phyloP scores from a whole-genome alignment of 2,113 vertebrate species.

The Pterocles gutturalis region DNA sequence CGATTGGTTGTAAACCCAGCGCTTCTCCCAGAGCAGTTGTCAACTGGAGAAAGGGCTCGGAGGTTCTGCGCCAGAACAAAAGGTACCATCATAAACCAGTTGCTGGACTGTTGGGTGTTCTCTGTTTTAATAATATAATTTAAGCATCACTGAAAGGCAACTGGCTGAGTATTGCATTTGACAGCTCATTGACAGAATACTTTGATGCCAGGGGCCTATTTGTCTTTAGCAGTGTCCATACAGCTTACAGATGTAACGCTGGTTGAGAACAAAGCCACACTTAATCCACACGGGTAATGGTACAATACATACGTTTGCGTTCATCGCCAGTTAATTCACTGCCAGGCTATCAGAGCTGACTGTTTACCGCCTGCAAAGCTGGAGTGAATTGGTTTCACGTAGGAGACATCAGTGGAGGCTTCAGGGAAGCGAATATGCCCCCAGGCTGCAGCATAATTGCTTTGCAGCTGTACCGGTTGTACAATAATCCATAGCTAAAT shows the following conservation, averaged over 20 bases:
- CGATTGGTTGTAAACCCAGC: conserved; percentile 82
- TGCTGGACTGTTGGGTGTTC: neutral
- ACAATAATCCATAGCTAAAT: neutral
- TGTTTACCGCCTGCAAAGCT: neutral
- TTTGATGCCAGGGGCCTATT: neutral
- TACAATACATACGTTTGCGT: fast-evolving
- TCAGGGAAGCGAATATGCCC: neutral
- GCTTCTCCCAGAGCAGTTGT: conserved; percentile 86
- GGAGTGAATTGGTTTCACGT: neutral
- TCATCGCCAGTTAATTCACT: neutral
- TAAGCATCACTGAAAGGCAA: neutral
- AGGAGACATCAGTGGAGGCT: neutral
- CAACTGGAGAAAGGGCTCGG: conserved; percentile 82
- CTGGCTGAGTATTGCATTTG: neutral
- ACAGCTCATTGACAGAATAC: neutral
- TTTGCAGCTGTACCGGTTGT: neutral
- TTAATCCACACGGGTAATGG: fast-evolving
- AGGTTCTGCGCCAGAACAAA: conserved; percentile 76
- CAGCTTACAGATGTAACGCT: neutral
- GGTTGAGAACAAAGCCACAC: neutral
- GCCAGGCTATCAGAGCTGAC: neutral
- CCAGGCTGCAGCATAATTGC: neutral
- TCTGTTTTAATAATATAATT: neutral
- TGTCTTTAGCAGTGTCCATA: neutral
- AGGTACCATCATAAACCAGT: conserved; percentile 71